Evolutionary conservation across 2,797 vertebrate species (phyloP).

Genomic region (Danio tinwini): DNA sequence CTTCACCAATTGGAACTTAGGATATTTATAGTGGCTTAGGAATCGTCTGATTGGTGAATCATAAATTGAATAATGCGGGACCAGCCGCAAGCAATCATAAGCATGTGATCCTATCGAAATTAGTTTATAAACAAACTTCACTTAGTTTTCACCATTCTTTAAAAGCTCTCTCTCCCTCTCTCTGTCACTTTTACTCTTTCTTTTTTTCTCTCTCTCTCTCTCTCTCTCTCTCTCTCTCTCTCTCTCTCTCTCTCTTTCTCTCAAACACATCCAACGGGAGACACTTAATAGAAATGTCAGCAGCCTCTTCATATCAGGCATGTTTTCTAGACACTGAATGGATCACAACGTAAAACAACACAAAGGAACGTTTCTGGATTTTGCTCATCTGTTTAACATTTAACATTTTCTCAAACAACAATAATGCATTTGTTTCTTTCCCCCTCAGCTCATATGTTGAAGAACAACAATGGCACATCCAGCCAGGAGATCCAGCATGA

Average conservation of each 20-base stretch:
- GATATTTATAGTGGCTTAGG: too few species aligned
- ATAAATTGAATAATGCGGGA: too few species aligned
- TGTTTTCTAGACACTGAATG: background rate
- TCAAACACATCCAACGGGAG: slow-evolving; percentile 63
- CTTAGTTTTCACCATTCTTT: too few species aligned
- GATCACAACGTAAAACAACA: background rate
- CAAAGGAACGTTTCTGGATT: background rate
- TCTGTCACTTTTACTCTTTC: slow-evolving; percentile 16
- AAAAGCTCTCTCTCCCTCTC: too few species aligned
- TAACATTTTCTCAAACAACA: background rate
- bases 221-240: slow-evolving; percentile 6
- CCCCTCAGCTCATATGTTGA: slow-evolving; percentile 19
- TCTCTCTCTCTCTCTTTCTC: slow-evolving; percentile 48
- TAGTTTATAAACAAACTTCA: too few species aligned
- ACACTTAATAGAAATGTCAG: slow-evolving; percentile 74
- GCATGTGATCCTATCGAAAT: too few species aligned
- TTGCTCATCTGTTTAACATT: slow-evolving; percentile 11
- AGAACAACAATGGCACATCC: slow-evolving; percentile 20
- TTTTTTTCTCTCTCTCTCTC: slow-evolving; percentile 49
- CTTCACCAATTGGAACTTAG: too few species aligned
- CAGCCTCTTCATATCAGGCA: slow-evolving; percentile 58
- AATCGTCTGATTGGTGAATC: too few species aligned
- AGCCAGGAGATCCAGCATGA: slow-evolving; percentile 15
- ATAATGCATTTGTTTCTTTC: background rate
- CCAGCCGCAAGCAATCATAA: too few species aligned